These are phyloP conservation scores for Aphaenogaster ashmeadi DNA, from an alignment of 1,140 invertebrate species.

Conservation along the genomic window DNA sequence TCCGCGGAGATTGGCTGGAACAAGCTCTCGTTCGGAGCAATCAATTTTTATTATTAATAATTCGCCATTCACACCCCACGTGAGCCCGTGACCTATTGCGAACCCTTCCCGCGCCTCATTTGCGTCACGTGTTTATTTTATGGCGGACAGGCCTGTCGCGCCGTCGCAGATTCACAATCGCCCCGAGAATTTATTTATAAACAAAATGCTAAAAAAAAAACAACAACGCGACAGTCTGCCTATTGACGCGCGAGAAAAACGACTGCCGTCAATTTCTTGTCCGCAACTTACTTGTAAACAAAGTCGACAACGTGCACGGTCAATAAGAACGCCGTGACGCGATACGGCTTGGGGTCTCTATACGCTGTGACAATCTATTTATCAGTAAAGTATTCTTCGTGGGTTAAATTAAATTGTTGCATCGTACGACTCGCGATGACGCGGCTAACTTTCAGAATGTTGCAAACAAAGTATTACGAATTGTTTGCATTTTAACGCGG, in stretches of 20 bases:
- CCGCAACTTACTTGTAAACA: constrained; percentile 25
- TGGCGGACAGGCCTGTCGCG: constrained; percentile 42
- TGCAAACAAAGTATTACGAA: background rate
- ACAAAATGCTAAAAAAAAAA: constrained; percentile 51
- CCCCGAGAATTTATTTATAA: constrained; percentile 63
- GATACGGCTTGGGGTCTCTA: background rate
- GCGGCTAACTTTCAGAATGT: background rate
- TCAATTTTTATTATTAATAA: constrained; percentile 81
- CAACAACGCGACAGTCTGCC: constrained; percentile 22
- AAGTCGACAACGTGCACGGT: background rate
- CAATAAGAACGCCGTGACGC: constrained; percentile 11
- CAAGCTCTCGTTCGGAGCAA: constrained; percentile 75
- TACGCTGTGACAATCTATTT: constrained; percentile 6
- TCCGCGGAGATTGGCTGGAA: constrained; percentile 67
- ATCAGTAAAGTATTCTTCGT: background rate
- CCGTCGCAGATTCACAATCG: constrained; percentile 60
- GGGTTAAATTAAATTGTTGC: background rate
- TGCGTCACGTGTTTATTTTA: constrained; percentile 74
- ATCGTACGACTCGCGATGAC: background rate
- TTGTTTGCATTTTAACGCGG: background rate
- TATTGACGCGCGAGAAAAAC: constrained; percentile 3
- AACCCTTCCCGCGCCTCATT: constrained; percentile 68
- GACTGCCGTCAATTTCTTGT: background rate
- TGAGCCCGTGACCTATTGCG: constrained; percentile 77
- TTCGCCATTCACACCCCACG: constrained; percentile 77